Evolutionary conservation across 64 coral and sea anemone species (phyloP).

Genomic region (Pocillopora verrucosa): DNA sequence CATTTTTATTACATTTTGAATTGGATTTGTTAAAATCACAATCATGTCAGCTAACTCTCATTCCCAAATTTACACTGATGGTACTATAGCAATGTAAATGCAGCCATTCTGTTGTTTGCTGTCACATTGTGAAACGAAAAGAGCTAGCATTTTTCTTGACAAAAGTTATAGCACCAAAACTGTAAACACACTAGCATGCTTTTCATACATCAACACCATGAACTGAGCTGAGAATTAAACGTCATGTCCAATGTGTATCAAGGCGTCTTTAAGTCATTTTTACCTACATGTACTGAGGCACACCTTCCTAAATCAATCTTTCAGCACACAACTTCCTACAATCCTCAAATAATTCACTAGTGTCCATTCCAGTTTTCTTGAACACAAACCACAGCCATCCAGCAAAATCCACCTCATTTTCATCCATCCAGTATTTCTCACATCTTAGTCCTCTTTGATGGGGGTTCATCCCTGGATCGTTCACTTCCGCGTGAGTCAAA

Average conservation of each 20-base stretch:
- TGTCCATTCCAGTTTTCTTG: background rate
- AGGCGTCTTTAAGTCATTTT: background rate
- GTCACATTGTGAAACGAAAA: too few species aligned
- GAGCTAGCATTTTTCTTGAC: too few species aligned
- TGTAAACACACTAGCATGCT: too few species aligned
- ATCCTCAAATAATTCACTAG: background rate
- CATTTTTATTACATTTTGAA: too few species aligned
- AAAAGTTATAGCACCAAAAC: too few species aligned
- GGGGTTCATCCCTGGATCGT: constrained; percentile 65
- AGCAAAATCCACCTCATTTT: background rate
- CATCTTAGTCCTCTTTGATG: constrained; percentile 83
- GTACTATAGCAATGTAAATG: too few species aligned
- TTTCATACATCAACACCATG: too few species aligned
- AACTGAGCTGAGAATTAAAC: background rate
- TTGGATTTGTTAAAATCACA: too few species aligned
- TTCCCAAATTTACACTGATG: too few species aligned
- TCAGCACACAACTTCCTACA: background rate
- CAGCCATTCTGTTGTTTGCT: too few species aligned
- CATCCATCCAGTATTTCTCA: background rate
- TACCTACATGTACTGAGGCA: background rate
- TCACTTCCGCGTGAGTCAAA: constrained; percentile 74
- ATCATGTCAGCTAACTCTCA: too few species aligned
- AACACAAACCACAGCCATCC: background rate
- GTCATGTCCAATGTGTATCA: background rate
- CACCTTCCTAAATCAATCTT: background rate